Percentiles rank a stretch among this genome's conserved stretches.
phyloP scores from a whole-genome alignment of 2,888 invertebrate genomes.

The Platerodrilus igneus region DNA sequence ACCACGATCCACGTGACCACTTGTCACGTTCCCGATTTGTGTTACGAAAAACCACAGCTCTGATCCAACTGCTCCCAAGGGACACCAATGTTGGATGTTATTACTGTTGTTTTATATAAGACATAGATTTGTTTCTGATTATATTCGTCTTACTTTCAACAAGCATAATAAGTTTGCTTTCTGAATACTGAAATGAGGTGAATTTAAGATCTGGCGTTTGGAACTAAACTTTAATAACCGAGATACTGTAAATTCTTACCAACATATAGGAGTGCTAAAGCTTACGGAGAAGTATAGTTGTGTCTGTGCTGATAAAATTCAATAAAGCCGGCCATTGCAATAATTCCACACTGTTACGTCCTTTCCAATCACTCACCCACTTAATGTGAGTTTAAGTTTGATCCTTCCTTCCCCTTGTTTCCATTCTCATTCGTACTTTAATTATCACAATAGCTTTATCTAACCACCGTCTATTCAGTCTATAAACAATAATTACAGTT shows the following conservation, averaged over 20 bases:
- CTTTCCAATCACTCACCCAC: slow-evolving; percentile 25
- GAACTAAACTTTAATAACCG: too few relatives aligned
- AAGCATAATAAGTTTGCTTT: too few relatives aligned
- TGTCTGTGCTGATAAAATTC: slow-evolving; percentile 31
- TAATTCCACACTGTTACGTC: slow-evolving; percentile 15
- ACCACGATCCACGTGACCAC: slow-evolving; percentile 41
- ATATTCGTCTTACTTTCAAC: slow-evolving; percentile 18
- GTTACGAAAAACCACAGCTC: slow-evolving; percentile 39
- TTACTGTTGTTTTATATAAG: slow-evolving; percentile 46
- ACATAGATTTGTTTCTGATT: slow-evolving; percentile 22
- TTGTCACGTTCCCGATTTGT: slow-evolving; percentile 47
- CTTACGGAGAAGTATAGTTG: too few relatives aligned
- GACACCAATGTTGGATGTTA: slow-evolving; percentile 44
- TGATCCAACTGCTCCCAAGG: slow-evolving; percentile 42
- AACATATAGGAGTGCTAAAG: too few relatives aligned
- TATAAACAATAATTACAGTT: slow-evolving; percentile 31
- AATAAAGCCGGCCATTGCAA: slow-evolving; percentile 23
- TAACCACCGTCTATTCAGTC: slow-evolving; percentile 27
- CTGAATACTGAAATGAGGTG: too few relatives aligned
- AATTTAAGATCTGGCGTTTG: too few relatives aligned
- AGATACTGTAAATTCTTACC: too few relatives aligned
- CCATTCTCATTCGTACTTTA: slow-evolving; percentile 25
- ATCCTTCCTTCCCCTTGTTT: too few relatives aligned
- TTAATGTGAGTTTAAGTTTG: slow-evolving; percentile 32
- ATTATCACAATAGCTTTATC: slow-evolving; percentile 29